Percentiles rank a stretch among this genome's conserved stretches.
Conservation (phyloP, 2,888 invertebrate species). For the Stenotaenia linearis region DNA sequence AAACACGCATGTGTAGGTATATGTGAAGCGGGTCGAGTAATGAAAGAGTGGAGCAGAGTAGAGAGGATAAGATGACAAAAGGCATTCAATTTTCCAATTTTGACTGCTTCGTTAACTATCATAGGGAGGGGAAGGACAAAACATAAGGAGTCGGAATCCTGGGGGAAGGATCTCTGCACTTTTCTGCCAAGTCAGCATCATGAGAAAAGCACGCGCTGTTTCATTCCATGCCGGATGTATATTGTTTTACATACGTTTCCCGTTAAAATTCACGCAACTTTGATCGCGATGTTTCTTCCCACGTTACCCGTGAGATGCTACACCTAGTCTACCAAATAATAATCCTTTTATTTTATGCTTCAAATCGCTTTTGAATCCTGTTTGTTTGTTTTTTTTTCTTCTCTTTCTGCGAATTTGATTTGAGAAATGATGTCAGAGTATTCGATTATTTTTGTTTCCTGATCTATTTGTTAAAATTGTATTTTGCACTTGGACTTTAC, state of each 20-base stretch:
- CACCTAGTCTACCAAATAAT: not conserved
- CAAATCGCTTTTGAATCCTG: too few species aligned
- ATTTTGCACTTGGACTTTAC: too few species aligned
- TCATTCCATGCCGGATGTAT: slow-evolving; percentile 7
- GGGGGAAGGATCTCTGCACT: not conserved
- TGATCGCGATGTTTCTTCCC: not conserved
- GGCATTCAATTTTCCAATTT: slow-evolving; percentile 24
- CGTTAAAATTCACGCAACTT: slow-evolving; percentile 2
- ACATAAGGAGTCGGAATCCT: not conserved
- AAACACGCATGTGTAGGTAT: not conserved
- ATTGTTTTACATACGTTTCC: not conserved
- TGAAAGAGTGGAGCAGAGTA: slow-evolving; percentile 11
- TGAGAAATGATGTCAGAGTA: too few species aligned
- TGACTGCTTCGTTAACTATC: slow-evolving; percentile 26
- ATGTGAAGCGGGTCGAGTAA: slow-evolving; percentile 17
- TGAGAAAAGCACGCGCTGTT: not conserved
- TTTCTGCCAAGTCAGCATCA: slow-evolving; percentile 12
- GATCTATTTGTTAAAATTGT: too few species aligned
- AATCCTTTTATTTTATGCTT: not conserved
- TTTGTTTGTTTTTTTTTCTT: too few species aligned
- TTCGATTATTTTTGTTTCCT: too few species aligned
- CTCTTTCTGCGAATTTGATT: too few species aligned
- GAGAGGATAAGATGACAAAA: slow-evolving; percentile 19
- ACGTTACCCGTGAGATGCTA: not conserved
- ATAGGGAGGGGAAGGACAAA: slow-evolving; percentile 4